Conservation (phyloP, 2,888 invertebrate species). For the Campoplex capitator region DNA sequence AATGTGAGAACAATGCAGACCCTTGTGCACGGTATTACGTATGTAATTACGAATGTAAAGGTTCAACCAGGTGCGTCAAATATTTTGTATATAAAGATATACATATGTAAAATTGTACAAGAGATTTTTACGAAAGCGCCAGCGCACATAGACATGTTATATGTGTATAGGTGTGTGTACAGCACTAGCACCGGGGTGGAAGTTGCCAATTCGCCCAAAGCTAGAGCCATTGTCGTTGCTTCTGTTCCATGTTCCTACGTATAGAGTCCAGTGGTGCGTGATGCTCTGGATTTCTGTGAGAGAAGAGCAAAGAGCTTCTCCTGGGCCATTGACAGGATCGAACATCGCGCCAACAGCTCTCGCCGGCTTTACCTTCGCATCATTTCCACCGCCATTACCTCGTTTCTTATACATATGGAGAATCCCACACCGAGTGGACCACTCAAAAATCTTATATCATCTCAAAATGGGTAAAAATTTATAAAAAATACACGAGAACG, state of each 20-base stretch:
- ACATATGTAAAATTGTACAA: neutral
- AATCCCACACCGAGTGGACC: no score
- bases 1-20: no score
- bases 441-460: no score
- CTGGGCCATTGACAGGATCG: conserved; percentile 59
- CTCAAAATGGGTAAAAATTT: no score
- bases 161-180: neutral
- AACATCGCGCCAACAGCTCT: conserved; percentile 54
- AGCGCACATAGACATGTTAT: neutral
- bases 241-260: conserved; percentile 31
- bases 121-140: neutral
- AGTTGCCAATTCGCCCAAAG: conserved; percentile 45
- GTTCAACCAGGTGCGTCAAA: neutral
- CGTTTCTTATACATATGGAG: no score
- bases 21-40: neutral
- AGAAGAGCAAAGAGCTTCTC: conserved; percentile 57
- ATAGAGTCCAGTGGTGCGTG: conserved; percentile 43
- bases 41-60: neutral
- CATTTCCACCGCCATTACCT: neutral
- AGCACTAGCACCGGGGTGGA: conserved; percentile 9
- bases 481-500: no score
- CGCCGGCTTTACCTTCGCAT: conserved; percentile 33
- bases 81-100: neutral
- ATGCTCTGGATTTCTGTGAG: conserved; percentile 53
- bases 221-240: conserved; percentile 40